phyloP scores from a whole-genome alignment of 2,797 vertebrate species.

The Helicolenus hilgendorfi region DNA sequence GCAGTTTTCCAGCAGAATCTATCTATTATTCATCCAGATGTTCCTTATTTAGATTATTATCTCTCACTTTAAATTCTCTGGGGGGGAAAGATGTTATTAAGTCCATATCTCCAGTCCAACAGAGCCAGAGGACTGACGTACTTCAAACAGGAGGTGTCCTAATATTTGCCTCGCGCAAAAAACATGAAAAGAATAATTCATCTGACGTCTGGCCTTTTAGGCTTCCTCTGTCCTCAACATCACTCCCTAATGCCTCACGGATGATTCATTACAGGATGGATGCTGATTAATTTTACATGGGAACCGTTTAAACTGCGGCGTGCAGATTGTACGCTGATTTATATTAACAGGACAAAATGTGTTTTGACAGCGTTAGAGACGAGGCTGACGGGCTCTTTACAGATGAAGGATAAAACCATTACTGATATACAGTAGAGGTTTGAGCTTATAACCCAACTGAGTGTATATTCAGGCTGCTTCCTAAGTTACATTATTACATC shows the following conservation, averaged over 20 bases:
- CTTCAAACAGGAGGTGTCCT: slow-evolving; percentile 72
- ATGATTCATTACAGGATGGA: slow-evolving; percentile 72
- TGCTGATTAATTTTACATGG: slow-evolving; percentile 77
- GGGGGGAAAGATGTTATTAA: slow-evolving; percentile 4
- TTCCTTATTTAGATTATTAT: slow-evolving; percentile 51
- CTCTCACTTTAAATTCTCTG: slow-evolving; percentile 33
- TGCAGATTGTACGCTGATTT: slow-evolving; percentile 3
- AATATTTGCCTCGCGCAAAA: slow-evolving; percentile 60
- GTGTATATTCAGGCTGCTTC: background rate
- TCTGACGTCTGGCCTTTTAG: slow-evolving; percentile 73
- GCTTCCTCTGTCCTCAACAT: slow-evolving; percentile 71
- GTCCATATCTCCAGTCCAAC: slow-evolving; percentile 42
- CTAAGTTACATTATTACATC: background rate
- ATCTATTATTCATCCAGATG: slow-evolving; percentile 69
- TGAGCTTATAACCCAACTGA: background rate
- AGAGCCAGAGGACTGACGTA: slow-evolving; percentile 63
- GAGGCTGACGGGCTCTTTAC: background rate
- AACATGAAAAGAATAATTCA: slow-evolving; percentile 87
- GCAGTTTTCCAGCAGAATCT: slow-evolving; percentile 13
- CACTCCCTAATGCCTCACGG: slow-evolving; percentile 46
- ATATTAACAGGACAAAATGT: background rate
- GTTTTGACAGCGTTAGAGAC: slow-evolving; percentile 25
- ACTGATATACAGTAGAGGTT: background rate
- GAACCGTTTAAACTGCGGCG: slow-evolving; percentile 42
- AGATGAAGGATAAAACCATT: background rate